phyloP scores from a whole-genome alignment of 2,888 invertebrate genomes.

The Drosophila infuscata region DNA sequence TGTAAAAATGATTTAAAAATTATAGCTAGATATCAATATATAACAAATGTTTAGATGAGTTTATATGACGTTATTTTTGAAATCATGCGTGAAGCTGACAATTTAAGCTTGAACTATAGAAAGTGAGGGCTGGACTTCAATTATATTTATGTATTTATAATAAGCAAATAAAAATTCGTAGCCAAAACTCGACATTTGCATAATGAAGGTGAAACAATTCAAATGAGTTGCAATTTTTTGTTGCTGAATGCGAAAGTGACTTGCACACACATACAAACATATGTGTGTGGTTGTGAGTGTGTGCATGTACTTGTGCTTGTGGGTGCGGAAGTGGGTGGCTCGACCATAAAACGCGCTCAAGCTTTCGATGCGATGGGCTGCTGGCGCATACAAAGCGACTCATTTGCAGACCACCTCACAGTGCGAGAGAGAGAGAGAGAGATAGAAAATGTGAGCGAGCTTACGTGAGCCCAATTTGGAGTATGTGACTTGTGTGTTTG shows the following conservation, averaged over 20 bases:
- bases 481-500: constrained; percentile 28
- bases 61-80: constrained; percentile 3
- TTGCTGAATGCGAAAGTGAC: constrained; percentile 59
- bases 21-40: not conserved
- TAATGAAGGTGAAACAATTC: constrained; percentile 71
- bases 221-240: constrained; percentile 72
- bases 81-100: constrained; percentile 1
- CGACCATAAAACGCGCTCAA: constrained; percentile 51
- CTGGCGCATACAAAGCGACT: constrained; percentile 75
- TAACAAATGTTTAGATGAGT: not conserved
- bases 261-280: constrained; percentile 17
- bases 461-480: constrained; percentile 45
- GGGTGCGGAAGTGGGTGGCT: constrained; percentile 65
- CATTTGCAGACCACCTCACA: constrained; percentile 53
- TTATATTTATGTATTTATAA: constrained; percentile 69
- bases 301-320: constrained; percentile 19
- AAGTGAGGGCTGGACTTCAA: constrained; percentile 29
- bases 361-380: constrained; percentile 56
- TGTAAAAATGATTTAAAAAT: not conserved
- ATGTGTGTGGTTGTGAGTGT: not conserved
- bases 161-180: constrained; percentile 72
- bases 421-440: not conserved
- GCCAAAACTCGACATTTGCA: constrained; percentile 65
- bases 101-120: constrained; percentile 15
- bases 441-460: constrained; percentile 6